Percentiles rank a stretch among this genome's conserved stretches.
Conservation (phyloP, 2,888 invertebrate genomes). For the Cheilosia vernalis region DNA sequence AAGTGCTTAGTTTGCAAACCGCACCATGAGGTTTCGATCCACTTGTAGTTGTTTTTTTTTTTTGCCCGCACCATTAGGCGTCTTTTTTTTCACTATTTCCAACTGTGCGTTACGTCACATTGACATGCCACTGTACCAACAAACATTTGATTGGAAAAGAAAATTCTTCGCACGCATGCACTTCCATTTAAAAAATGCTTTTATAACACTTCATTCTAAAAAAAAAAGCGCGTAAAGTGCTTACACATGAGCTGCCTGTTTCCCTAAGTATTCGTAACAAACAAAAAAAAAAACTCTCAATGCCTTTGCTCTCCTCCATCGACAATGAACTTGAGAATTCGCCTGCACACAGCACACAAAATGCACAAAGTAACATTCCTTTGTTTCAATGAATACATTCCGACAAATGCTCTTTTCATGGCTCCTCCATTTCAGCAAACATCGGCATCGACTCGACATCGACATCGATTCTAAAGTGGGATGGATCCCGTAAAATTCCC, state of each 20-base stretch:
- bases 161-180: neutral
- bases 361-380: slow-evolving; percentile 32
- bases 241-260: neutral
- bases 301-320: slow-evolving; percentile 51
- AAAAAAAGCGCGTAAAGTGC: slow-evolving; percentile 3
- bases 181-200: slow-evolving; percentile 5
- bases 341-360: slow-evolving; percentile 37
- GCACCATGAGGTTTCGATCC: no score
- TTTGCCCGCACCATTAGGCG: no score
- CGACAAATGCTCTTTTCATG: slow-evolving; percentile 57
- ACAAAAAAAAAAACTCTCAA: slow-evolving; percentile 26
- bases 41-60: no score
- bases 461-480: slow-evolving; percentile 47
- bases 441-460: slow-evolving; percentile 34
- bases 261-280: neutral
- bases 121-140: no score
- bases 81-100: no score
- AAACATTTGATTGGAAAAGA: no score
- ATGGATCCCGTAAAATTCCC: slow-evolving; percentile 53
- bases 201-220: neutral
- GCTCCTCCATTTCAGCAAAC: slow-evolving; percentile 39
- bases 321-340: slow-evolving; percentile 69
- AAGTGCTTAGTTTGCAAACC: no score
- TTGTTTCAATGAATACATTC: slow-evolving; percentile 50
- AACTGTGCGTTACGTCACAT: no score